Conservation (phyloP, 2,888 invertebrate genomes). For the Orthonevra nobilis region DNA sequence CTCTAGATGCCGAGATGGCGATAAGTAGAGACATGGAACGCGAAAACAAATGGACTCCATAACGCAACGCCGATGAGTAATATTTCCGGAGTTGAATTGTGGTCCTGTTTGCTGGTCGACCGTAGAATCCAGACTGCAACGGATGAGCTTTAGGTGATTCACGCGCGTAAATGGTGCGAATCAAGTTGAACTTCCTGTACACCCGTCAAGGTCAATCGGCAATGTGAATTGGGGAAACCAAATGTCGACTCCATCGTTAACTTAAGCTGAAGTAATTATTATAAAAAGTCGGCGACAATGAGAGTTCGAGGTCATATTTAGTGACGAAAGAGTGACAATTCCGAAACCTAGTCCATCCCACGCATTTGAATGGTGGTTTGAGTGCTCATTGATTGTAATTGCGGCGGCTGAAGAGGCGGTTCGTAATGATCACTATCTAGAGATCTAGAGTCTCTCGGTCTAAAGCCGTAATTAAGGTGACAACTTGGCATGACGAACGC, state of each 20-base stretch:
- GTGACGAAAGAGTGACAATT: constrained; percentile 45
- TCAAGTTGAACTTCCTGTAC: constrained; percentile 61
- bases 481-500: constrained; percentile 67
- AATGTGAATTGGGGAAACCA: background rate
- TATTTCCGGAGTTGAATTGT: constrained; percentile 61
- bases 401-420: background rate
- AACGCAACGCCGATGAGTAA: constrained; percentile 64
- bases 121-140: constrained; percentile 56
- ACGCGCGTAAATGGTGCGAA: constrained; percentile 42
- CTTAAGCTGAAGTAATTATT: constrained; percentile 2
- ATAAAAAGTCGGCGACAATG: constrained; percentile 8
- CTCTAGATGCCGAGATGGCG: constrained; percentile 67
- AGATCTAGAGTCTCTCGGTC: background rate
- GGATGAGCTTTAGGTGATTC: constrained; percentile 67
- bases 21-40: constrained; percentile 70
- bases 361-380: constrained; percentile 38
- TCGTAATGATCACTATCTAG: constrained; percentile 22
- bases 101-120: constrained; percentile 29
- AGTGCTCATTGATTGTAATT: constrained; percentile 48
- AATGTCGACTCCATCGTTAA: background rate
- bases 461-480: constrained; percentile 62
- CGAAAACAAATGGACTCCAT: constrained; percentile 64
- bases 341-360: constrained; percentile 35
- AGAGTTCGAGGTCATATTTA: background rate
- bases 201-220: constrained; percentile 41